Evolutionary conservation across 2,797 vertebrate species (phyloP).

Genomic region (Hozukius guyotensis): DNA sequence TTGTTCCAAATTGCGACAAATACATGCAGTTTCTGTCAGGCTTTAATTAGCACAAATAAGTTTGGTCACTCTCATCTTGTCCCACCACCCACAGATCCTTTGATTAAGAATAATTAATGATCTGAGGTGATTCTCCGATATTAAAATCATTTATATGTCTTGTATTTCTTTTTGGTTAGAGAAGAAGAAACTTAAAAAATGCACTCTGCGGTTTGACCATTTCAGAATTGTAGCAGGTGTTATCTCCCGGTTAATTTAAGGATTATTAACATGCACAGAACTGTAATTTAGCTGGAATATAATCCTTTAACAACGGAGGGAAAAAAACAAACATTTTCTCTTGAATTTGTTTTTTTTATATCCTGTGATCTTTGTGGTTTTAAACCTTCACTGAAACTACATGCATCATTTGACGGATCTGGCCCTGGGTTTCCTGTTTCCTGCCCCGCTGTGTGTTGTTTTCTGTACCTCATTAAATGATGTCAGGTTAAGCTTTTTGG

Average conservation of each 20-base stretch:
- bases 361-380: neutral
- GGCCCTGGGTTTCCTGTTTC: neutral
- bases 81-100: neutral
- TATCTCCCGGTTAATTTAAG: neutral
- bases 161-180: neutral
- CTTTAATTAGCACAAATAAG: too few relatives aligned
- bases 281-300: neutral
- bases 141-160: neutral
- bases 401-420: neutral
- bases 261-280: neutral
- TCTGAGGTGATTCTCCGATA: neutral
- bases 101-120: neutral
- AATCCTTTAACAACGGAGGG: neutral
- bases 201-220: neutral
- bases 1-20: conserved; percentile 26
- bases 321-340: neutral
- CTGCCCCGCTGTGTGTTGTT: neutral
- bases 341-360: neutral
- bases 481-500: conserved; percentile 98
- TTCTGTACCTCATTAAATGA: conserved; percentile 96
- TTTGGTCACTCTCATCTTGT: neutral
- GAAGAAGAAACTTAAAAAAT: neutral
- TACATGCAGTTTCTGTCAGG: neutral
- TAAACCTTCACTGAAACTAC: neutral
- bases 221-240: neutral